phyloP scores from a whole-genome alignment of 92 coral and sea anemone species.

The Zoanthus gigantus region DNA sequence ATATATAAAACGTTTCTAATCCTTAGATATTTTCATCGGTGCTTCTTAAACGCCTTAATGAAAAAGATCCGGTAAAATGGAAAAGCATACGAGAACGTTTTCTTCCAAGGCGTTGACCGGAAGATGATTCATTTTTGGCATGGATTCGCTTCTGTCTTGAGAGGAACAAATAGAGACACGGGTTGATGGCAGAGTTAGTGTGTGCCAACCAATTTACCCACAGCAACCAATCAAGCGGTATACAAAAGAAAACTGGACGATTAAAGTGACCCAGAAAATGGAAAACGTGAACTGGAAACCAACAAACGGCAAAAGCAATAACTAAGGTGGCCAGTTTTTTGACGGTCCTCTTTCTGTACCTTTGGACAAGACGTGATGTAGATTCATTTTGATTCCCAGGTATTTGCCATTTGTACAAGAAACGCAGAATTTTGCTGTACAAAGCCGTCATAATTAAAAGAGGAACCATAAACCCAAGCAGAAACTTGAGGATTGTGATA shows the following conservation, averaged over 20 bases:
- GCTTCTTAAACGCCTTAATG: neutral
- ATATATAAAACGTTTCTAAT: neutral
- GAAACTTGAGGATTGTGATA: neutral
- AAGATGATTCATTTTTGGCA: neutral
- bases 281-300: constrained; percentile 29
- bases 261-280: constrained; percentile 25
- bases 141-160: neutral
- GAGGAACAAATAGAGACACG: constrained; percentile 21
- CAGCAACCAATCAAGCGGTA: constrained; percentile 12
- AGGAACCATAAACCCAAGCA: constrained; percentile 17
- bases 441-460: neutral
- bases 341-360: constrained; percentile 22
- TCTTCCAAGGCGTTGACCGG: neutral
- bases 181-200: constrained; percentile 26
- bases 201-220: constrained; percentile 23
- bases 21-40: neutral
- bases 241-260: neutral
- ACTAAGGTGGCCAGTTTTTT: constrained; percentile 32
- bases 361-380: constrained; percentile 12
- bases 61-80: neutral
- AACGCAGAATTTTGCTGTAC: constrained; percentile 19
- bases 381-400: constrained; percentile 27
- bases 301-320: constrained; percentile 18
- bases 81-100: neutral
- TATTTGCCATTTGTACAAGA: constrained; percentile 39